A percentile compares a stretch with the other conserved stretches of the same genome.
These are phyloP conservation scores for Chrysotoxum bicinctum DNA, from an alignment of 2,888 invertebrate species.

Conservation along the genomic window DNA sequence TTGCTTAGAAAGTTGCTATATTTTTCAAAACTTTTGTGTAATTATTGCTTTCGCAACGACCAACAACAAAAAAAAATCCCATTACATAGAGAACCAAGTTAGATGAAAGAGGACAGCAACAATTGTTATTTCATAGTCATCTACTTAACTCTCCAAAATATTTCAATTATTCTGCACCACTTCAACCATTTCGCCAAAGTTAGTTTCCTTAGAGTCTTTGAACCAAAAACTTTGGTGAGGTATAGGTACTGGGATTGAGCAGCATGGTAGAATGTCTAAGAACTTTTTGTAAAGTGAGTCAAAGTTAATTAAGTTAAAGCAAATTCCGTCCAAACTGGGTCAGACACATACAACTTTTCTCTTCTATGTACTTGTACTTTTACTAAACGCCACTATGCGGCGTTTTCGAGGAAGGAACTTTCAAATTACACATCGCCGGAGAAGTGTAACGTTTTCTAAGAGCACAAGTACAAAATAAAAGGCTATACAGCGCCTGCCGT, in stretches of 20 bases:
- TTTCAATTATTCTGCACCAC: slow-evolving; percentile 47
- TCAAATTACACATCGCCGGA: slow-evolving; percentile 35
- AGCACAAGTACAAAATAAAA: neutral
- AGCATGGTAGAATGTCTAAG: slow-evolving; percentile 20
- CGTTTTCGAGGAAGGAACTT: slow-evolving; percentile 35
- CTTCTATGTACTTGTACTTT: neutral
- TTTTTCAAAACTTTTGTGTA: slow-evolving; percentile 1
- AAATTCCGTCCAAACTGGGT: slow-evolving; percentile 49
- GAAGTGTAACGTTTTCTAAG: slow-evolving; percentile 25
- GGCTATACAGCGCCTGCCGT: neutral
- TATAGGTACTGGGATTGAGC: neutral
- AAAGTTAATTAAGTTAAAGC: slow-evolving; percentile 55
- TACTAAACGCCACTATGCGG: slow-evolving; percentile 19
- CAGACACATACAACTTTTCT: slow-evolving; percentile 36
- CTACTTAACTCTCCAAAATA: slow-evolving; percentile 43
- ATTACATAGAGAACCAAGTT: neutral
- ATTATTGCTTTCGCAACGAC: neutral
- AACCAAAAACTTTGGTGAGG: neutral
- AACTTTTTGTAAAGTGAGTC: slow-evolving; percentile 41
- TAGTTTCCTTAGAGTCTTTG: neutral
- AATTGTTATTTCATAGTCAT: slow-evolving; percentile 26
- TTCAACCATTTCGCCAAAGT: slow-evolving; percentile 8
- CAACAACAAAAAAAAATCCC: neutral
- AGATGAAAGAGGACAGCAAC: neutral
- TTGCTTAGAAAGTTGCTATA: neutral